Base-by-base conservation (phyloP, 2,797 vertebrate species). In the Sitta carolinensis region DNA sequence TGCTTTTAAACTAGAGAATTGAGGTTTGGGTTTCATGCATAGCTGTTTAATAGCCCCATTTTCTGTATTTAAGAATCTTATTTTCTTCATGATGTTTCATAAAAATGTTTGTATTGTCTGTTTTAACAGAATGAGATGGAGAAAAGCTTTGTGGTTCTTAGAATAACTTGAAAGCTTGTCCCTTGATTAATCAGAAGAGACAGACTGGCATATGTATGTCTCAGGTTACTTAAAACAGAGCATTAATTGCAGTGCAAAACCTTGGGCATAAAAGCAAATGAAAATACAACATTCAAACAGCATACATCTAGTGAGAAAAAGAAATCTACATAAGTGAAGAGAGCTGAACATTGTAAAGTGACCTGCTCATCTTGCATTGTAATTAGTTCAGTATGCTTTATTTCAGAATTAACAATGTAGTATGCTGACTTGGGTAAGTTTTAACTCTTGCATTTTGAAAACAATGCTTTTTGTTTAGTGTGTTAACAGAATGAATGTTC, bases 401-500 rank as follows among this genome's bases (percentile, higher is more conserved):
- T 80, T 85, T 91, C 32, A 78, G 42, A 93, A 84, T 67, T 77
- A 34, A 62, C 75, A 55, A 21, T 2, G 1, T 34, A n/a, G 3
- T 15, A 3, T 47, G 22, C 29, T 93, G 34, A 40, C 58, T 55
- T 82, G 16, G 22, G 10, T 52, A 62, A 62, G 8, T 64, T 94
- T 85, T 78, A 74, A 69, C 32, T 70, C 3, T 1, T 30, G 6
- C 67, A 22, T 90, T 90, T 93, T 93, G 62, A 50, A 90, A 86
- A 75, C 36, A 47, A 22, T 80, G 20, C 25, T 74, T 90, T 87
- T 62, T 94, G 79, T 80, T 91, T 89, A 55, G 50, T 8, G 8
- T 91, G 50, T 96, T 95, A 96, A 95, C 74, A 61, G 78, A 86
- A 97, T 96, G 75, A 96, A 96, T 96, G 61, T 95, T 89, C 93